Conservation (phyloP, 2,888 invertebrate genomes). For the Trichogramma evanescens region DNA sequence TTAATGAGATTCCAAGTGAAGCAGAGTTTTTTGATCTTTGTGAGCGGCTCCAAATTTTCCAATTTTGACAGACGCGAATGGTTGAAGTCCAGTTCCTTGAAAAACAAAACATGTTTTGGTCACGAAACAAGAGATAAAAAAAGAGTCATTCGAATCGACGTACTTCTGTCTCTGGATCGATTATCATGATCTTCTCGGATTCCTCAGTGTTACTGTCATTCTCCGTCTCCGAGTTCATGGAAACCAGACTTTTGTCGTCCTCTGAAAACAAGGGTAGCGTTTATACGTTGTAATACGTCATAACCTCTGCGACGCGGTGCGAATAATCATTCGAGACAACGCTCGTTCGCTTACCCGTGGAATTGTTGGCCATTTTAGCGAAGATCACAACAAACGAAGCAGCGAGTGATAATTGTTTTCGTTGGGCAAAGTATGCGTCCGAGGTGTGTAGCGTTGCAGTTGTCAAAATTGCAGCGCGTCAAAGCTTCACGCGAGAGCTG, state of each 20-base stretch:
- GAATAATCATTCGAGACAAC: no score
- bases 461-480: no score
- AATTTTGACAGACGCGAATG: constrained; percentile 80
- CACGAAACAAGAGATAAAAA: neutral
- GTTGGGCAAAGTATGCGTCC: no score
- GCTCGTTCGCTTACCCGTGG: no score
- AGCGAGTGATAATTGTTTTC: no score
- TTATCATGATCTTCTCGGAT: constrained; percentile 57
- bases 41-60: constrained; percentile 73
- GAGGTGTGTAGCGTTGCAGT: no score
- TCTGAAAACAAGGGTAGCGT: constrained; percentile 10
- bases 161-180: constrained; percentile 58
- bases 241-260: constrained; percentile 29
- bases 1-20: constrained; percentile 93
- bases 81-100: constrained; percentile 74
- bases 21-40: constrained; percentile 70
- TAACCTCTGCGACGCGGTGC: no score
- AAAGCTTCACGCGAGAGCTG: no score
- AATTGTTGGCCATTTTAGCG: no score
- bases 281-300: no score
- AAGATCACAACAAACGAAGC: no score
- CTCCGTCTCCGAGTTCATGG: constrained; percentile 32
- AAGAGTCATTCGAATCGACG: constrained; percentile 16
- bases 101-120: neutral
- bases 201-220: constrained; percentile 35